These are phyloP conservation scores for Procambarus virginalis DNA, from an alignment of 1,140 invertebrate genomes.

Conservation along the genomic window DNA sequence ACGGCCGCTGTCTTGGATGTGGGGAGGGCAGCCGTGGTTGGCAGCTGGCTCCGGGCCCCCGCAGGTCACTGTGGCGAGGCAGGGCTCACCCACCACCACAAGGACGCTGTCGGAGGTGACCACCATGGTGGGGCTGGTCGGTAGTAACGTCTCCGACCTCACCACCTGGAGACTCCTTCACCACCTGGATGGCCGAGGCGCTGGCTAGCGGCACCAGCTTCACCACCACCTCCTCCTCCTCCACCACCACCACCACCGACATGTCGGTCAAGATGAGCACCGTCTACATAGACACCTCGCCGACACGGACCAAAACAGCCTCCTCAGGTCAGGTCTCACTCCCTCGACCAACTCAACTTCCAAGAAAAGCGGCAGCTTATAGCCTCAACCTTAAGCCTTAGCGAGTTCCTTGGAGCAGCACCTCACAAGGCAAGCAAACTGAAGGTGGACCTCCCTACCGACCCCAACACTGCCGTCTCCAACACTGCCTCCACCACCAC, in stretches of 20 bases:
- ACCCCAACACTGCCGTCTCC: not conserved
- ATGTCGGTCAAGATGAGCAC: constrained; percentile 48
- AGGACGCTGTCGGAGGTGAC: not conserved
- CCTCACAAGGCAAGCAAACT: constrained; percentile 32
- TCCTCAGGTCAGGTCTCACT: constrained; percentile 83
- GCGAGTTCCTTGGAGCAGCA: constrained; percentile 80
- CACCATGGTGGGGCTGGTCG: constrained; percentile 11
- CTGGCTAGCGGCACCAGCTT: constrained; percentile 39
- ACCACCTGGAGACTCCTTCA: constrained; percentile 44
- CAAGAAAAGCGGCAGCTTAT: constrained; percentile 92
- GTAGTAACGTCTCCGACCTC: constrained; percentile 7
- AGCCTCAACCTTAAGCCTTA: constrained; percentile 88
- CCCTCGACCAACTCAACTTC: constrained; percentile 91
- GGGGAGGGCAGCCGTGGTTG: constrained; percentile 20
- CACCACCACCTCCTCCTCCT: too few relatives aligned
- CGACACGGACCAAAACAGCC: constrained; percentile 25
- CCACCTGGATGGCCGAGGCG: constrained; percentile 53
- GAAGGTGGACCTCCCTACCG: constrained; percentile 19
- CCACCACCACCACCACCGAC: not conserved
- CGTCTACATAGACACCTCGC: constrained; percentile 45
- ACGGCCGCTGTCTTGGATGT: constrained; percentile 33
- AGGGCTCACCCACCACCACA: constrained; percentile 10
- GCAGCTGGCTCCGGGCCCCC: not conserved
- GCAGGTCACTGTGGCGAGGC: not conserved
- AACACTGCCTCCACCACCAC: constrained; percentile 23